Percentiles rank a stretch among this genome's conserved stretches.
phyloP scores from a whole-genome alignment of 2,113 vertebrate genomes.

The Apistogramma diplotaenia region DNA sequence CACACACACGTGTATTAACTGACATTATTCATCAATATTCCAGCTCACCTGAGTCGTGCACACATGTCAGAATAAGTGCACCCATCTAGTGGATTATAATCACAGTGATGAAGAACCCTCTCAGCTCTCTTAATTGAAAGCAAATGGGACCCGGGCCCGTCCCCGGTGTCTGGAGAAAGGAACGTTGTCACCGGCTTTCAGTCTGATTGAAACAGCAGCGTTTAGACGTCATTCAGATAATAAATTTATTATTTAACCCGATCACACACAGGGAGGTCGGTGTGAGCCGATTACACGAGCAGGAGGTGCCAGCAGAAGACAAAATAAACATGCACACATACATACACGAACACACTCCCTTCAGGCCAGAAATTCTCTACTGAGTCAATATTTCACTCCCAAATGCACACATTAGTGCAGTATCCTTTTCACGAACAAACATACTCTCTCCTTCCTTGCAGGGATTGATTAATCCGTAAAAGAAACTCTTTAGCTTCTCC shows the following conservation, averaged over 20 bases:
- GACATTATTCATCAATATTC: background rate
- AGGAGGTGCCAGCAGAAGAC: background rate
- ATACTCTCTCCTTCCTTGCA: constrained; percentile 37
- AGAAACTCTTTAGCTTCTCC: constrained; percentile 46
- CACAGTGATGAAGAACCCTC: constrained; percentile 38
- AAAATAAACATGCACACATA: background rate
- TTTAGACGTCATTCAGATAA: background rate
- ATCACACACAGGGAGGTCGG: background rate
- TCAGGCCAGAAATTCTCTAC: background rate
- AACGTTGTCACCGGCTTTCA: background rate
- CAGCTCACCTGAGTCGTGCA: constrained; percentile 8
- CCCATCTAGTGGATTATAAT: constrained; percentile 47
- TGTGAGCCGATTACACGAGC: background rate
- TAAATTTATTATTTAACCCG: constrained; percentile 13
- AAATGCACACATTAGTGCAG: constrained; percentile 42
- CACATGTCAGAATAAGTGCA: background rate
- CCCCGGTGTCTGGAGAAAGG: constrained; percentile 5
- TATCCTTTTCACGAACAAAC: constrained; percentile 53
- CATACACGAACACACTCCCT: background rate
- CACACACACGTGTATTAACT: background rate
- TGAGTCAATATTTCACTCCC: constrained; percentile 24
- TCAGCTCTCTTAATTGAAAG: constrained; percentile 46
- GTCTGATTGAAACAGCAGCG: background rate
- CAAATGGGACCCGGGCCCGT: constrained; percentile 21
- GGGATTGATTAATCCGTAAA: constrained; percentile 68